Evolutionary conservation across 2,797 vertebrate species (phyloP).

Genomic region (Poecile montanus): DNA sequence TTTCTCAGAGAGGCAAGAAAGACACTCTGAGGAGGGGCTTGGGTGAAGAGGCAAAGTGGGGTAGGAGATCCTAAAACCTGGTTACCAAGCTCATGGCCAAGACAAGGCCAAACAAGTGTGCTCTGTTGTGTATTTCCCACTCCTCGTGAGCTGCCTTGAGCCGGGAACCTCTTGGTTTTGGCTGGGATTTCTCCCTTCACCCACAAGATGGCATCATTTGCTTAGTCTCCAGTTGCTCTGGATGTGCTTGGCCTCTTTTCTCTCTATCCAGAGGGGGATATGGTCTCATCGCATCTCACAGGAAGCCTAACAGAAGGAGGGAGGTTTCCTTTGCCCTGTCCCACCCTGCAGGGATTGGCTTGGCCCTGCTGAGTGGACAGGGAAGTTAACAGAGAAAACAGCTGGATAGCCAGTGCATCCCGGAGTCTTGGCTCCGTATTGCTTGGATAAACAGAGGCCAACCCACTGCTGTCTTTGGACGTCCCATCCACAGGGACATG

Average conservation of each 20-base stretch:
- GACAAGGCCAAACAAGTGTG: neutral
- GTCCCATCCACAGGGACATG: neutral
- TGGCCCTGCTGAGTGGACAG: neutral
- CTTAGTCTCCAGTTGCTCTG: neutral
- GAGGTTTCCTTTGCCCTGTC: neutral
- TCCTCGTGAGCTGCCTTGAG: accelerated
- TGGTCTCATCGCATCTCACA: neutral
- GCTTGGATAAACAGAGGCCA: neutral
- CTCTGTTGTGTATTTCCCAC: neutral
- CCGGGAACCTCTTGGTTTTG: accelerated
- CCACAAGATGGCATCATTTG: slow-evolving; percentile 32
- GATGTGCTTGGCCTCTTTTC: neutral
- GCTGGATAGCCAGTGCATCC: accelerated
- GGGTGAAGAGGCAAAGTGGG: neutral
- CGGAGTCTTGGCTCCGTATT: accelerated
- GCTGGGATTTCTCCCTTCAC: neutral
- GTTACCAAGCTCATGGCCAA: neutral
- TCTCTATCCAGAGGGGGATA: neutral
- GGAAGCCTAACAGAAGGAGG: neutral
- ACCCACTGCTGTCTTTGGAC: neutral
- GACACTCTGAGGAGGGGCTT: neutral
- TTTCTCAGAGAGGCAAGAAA: neutral
- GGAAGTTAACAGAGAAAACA: neutral
- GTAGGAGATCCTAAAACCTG: neutral
- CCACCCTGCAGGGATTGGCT: neutral